Percentiles rank a stretch among this genome's conserved stretches.
phyloP scores from a whole-genome alignment of 1,140 invertebrate species.

The Augochlora pura region DNA sequence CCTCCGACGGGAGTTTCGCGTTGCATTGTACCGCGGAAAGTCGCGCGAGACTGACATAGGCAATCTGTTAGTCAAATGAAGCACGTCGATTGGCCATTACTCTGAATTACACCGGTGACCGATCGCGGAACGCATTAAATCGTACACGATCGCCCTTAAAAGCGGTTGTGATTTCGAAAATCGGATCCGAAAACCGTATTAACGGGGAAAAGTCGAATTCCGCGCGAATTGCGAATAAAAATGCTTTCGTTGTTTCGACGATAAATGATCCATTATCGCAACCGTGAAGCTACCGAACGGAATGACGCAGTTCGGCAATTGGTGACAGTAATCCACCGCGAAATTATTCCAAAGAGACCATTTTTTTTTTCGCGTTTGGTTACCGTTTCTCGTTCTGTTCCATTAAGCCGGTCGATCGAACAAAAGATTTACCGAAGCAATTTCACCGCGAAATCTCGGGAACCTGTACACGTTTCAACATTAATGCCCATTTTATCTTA shows the following conservation, averaged over 20 bases:
- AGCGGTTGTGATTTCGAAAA: not conserved
- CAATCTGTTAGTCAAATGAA: slow-evolving; percentile 15
- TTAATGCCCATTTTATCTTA: too few species aligned
- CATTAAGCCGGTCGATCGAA: too few species aligned
- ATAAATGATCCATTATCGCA: not conserved
- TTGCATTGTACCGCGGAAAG: not conserved
- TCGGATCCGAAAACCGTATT: too few species aligned
- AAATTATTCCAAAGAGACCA: not conserved
- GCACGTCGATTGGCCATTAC: not conserved
- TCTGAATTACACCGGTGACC: slow-evolving; percentile 10
- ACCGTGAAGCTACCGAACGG: too few species aligned
- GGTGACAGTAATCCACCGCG: not conserved
- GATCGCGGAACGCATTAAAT: slow-evolving; percentile 9
- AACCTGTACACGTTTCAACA: too few species aligned
- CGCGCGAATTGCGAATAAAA: not conserved
- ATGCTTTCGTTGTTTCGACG: not conserved
- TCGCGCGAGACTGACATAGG: not conserved
- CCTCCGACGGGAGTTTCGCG: not conserved
- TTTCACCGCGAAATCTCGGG: too few species aligned
- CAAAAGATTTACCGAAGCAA: too few species aligned
- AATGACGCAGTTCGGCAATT: not conserved
- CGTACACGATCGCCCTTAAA: slow-evolving; percentile 3
- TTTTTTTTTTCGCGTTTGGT: too few species aligned
- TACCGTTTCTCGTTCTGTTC: too few species aligned
- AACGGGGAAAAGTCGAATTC: too few species aligned